phyloP scores from a whole-genome alignment of 2,113 vertebrate species.

The Rhegmatorhina hoffmannsi region DNA sequence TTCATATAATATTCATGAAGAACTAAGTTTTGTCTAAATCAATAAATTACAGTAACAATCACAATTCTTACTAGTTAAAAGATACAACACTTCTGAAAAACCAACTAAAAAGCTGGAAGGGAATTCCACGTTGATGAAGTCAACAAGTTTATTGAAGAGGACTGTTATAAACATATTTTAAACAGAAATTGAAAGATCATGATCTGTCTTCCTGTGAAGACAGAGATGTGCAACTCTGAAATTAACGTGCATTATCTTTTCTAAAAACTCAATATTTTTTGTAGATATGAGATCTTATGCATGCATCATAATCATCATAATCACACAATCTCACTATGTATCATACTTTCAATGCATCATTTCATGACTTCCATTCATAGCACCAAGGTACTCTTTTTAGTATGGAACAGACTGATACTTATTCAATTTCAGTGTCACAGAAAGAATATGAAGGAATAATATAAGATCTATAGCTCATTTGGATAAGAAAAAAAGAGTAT shows the following conservation, averaged over 20 bases:
- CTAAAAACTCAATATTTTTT: neutral
- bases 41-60: neutral
- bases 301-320: neutral
- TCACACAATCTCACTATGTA: neutral
- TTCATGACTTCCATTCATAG: neutral
- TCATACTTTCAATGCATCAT: neutral
- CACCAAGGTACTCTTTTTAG: neutral
- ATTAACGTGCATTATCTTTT: neutral
- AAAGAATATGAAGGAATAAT: neutral
- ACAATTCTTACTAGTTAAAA: neutral
- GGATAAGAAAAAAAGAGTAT: neutral
- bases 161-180: neutral
- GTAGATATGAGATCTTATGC: neutral
- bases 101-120: neutral
- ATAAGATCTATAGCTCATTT: neutral
- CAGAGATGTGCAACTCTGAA: neutral
- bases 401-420: neutral
- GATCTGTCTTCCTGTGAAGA: neutral
- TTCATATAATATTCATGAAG: neutral
- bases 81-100: neutral
- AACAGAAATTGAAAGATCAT: neutral
- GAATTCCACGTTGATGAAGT: neutral
- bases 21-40: neutral
- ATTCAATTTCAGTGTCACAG: neutral
- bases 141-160: neutral